These are phyloP conservation scores for Microplitis deprimator DNA, from an alignment of 2,888 invertebrate genomes.

Conservation along the genomic window DNA sequence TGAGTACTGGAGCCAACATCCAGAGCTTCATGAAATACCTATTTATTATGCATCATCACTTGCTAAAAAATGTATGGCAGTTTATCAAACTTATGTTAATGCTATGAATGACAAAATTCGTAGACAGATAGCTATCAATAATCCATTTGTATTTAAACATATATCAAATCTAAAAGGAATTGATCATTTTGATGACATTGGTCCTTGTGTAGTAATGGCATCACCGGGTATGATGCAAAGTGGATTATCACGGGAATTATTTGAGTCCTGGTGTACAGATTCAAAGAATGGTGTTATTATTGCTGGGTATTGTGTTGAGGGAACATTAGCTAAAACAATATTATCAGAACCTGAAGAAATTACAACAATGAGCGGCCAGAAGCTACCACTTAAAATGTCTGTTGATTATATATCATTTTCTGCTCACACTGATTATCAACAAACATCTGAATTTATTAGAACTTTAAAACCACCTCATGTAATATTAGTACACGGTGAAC, in stretches of 20 bases:
- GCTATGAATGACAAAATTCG: conserved; percentile 99
- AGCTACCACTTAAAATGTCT: conserved; percentile 95
- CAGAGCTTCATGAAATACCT: conserved; percentile 97
- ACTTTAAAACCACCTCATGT: conserved; percentile 96
- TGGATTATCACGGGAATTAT: conserved; percentile 95
- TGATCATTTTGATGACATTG: conserved; percentile 99
- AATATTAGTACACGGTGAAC: conserved; percentile 97
- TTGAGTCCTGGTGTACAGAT: conserved; percentile 99
- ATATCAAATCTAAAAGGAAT: conserved; percentile 97
- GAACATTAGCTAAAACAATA: conserved; percentile 92
- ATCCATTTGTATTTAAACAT: conserved; percentile 98
- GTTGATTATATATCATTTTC: conserved; percentile 99
- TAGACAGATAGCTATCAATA: conserved; percentile 96
- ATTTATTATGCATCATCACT: conserved; percentile 99
- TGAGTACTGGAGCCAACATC: conserved; percentile 98
- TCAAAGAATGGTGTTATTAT: conserved; percentile 98
- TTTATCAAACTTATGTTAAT: conserved; percentile 99
- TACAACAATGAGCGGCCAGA: conserved; percentile 94
- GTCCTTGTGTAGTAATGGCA: conserved; percentile 99
- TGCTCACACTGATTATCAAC: conserved; percentile 98
- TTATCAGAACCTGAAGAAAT: conserved; percentile 99
- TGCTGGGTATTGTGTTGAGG: conserved; percentile 95
- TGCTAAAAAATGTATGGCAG: conserved; percentile 99
- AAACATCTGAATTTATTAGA: conserved; percentile 97
- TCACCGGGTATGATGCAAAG: conserved; percentile 99